A percentile compares a stretch with the other conserved stretches of the same genome.
phyloP scores from a whole-genome alignment of 1,140 invertebrate species.

The Nasonia vitripennis region DNA sequence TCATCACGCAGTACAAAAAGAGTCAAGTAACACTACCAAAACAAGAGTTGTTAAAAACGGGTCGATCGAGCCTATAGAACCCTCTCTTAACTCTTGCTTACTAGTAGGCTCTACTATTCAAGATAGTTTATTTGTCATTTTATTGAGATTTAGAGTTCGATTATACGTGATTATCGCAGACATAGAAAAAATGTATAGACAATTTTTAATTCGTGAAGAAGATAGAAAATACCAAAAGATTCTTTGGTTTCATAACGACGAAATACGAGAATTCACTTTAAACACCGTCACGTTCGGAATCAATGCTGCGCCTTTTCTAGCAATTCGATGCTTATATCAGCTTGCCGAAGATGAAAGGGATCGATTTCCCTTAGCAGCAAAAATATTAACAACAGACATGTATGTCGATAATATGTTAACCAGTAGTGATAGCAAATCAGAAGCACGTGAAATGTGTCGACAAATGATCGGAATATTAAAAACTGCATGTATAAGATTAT shows the following conservation, averaged over 20 bases:
- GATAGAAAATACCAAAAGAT: not conserved
- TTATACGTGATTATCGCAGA: not conserved
- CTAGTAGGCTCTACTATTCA: slow-evolving; percentile 10
- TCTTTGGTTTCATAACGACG: not conserved
- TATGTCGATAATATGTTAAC: slow-evolving; percentile 72
- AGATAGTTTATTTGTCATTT: not conserved
- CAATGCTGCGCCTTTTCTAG: slow-evolving; percentile 44
- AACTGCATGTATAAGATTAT: slow-evolving; percentile 56
- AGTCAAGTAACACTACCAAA: slow-evolving; percentile 21
- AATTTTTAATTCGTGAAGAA: slow-evolving; percentile 6
- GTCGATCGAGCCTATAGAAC: not conserved
- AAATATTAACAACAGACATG: slow-evolving; percentile 60
- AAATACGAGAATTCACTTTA: not conserved
- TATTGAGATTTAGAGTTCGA: not conserved
- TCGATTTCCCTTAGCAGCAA: slow-evolving; percentile 55
- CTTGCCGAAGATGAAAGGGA: slow-evolving; percentile 41
- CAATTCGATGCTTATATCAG: slow-evolving; percentile 34
- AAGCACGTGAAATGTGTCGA: slow-evolving; percentile 56
- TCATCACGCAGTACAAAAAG: slow-evolving; percentile 22
- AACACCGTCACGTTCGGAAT: slow-evolving; percentile 60
- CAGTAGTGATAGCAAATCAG: slow-evolving; percentile 60
- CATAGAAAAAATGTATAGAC: slow-evolving; percentile 27
- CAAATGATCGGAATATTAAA: slow-evolving; percentile 54
- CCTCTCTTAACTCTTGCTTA: slow-evolving; percentile 3
- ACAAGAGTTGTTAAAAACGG: not conserved